A percentile compares a stretch with the other conserved stretches of the same genome.
Conservation (phyloP, 2,888 invertebrate species). For the Stenodera caucasica region DNA sequence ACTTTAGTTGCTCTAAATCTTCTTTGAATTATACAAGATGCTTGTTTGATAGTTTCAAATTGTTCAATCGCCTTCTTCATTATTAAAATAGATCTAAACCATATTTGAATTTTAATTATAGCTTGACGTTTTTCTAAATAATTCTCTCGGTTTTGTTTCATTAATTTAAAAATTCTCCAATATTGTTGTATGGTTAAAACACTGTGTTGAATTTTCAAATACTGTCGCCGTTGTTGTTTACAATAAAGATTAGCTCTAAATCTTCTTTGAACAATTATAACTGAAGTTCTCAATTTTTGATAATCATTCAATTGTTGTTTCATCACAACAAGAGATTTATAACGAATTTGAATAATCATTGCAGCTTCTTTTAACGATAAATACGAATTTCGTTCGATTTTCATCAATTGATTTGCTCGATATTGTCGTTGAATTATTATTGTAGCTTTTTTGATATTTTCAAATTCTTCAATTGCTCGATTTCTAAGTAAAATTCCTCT, state of each 20-base stretch:
- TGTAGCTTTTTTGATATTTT: conserved; percentile 25
- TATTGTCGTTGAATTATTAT: conserved; percentile 27
- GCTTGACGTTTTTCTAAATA: conserved; percentile 40
- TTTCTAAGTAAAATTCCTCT: conserved; percentile 34
- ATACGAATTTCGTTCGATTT: conserved; percentile 34
- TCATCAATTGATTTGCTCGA: conserved; percentile 49
- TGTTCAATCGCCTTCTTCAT: conserved; percentile 27
- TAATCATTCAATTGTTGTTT: conserved; percentile 44
- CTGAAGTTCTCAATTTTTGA: conserved; percentile 15
- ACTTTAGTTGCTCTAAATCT: conserved; percentile 44
- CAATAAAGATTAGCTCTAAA: conserved; percentile 53
- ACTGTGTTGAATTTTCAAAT: conserved; percentile 45
- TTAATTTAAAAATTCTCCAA: conserved; percentile 44
- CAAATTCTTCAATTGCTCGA: conserved; percentile 37
- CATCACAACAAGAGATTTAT: conserved; percentile 43
- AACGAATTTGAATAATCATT: conserved; percentile 50
- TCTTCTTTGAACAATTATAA: conserved; percentile 53
- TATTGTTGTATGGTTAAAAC: conserved; percentile 48
- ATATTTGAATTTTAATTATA: conserved; percentile 31
- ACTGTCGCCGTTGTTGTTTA: conserved; percentile 49
- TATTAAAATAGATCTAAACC: conserved; percentile 53
- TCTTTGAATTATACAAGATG: conserved; percentile 4
- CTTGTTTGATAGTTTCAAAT: conserved; percentile 31
- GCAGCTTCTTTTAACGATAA: conserved; percentile 32
- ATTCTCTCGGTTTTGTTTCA: conserved; percentile 46